Conservation (phyloP, 1,140 invertebrate genomes). For the Tribolium castaneum region DNA sequence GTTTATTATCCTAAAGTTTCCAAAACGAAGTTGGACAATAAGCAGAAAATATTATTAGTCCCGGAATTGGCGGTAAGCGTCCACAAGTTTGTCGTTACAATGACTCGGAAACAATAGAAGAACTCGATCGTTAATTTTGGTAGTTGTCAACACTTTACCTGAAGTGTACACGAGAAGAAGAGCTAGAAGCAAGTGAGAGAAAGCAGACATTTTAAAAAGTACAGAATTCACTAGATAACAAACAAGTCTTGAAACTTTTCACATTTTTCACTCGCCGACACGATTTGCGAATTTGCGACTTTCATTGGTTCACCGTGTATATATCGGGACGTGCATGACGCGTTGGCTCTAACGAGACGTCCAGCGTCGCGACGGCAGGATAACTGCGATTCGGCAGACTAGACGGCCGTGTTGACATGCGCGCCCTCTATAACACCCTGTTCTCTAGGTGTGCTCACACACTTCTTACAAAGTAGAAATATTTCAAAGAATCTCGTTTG, state of each 20-base stretch:
- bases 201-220: slow-evolving; percentile 40
- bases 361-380: slow-evolving; percentile 43
- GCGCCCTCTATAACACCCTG: slow-evolving; percentile 41
- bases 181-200: slow-evolving; percentile 28
- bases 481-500: slow-evolving; percentile 31
- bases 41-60: slow-evolving; percentile 12
- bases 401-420: slow-evolving; percentile 42
- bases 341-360: slow-evolving; percentile 38
- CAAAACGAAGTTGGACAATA: slow-evolving; percentile 14
- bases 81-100: slow-evolving; percentile 15
- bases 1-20: slow-evolving; percentile 16
- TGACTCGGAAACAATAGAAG: neutral
- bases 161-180: slow-evolving; percentile 37
- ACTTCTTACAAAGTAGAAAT: slow-evolving; percentile 33
- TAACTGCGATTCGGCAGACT: slow-evolving; percentile 45
- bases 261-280: slow-evolving; percentile 20
- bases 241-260: slow-evolving; percentile 19
- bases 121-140: neutral
- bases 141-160: slow-evolving; percentile 23
- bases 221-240: slow-evolving; percentile 6
- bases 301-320: slow-evolving; percentile 27
- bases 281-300: neutral
- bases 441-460: slow-evolving; percentile 41
- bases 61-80: neutral
- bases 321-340: slow-evolving; percentile 2